A percentile compares a stretch with the other conserved stretches of the same genome.
Evolutionary conservation across 2,888 invertebrate genomes (phyloP).

Genomic region (Cataglyphis altisquamis): DNA sequence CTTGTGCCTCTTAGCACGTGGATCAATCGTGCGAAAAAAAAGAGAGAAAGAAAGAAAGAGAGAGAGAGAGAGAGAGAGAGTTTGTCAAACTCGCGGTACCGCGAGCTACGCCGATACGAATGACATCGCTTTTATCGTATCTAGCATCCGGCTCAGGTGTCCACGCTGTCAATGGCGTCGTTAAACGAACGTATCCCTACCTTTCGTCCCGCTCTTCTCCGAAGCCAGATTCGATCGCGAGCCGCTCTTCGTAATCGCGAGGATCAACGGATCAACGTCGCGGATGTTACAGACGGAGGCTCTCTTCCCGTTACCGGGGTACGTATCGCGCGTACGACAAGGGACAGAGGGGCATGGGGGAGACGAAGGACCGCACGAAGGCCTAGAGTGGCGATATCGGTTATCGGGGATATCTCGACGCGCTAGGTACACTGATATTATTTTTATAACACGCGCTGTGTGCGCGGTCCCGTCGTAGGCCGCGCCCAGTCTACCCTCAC

Average conservation of each 20-base stretch:
- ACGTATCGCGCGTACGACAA: background rate
- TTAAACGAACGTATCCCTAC: slow-evolving; percentile 19
- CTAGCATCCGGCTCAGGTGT: slow-evolving; percentile 12
- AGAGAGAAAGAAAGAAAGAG: too few relatives aligned
- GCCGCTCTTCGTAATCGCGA: background rate
- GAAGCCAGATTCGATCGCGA: slow-evolving; percentile 41
- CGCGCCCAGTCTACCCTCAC: slow-evolving; percentile 85
- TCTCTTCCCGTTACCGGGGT: background rate
- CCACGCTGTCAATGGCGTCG: slow-evolving; percentile 44
- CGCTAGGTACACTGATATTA: slow-evolving; percentile 82
- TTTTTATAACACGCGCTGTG: slow-evolving; percentile 84
- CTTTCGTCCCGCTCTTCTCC: slow-evolving; percentile 18
- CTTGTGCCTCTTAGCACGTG: slow-evolving; percentile 56
- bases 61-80: background rate
- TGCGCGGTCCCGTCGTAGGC: slow-evolving; percentile 86
- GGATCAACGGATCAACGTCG: slow-evolving; percentile 20
- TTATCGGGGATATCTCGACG: slow-evolving; percentile 79
- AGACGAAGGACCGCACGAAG: background rate
- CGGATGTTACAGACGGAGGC: too few relatives aligned
- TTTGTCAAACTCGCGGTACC: background rate
- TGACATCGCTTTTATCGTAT: background rate
- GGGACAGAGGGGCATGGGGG: background rate
- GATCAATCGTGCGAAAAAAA: slow-evolving; percentile 54
- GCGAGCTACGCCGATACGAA: background rate
- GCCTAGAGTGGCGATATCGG: slow-evolving; percentile 69